Conservation (phyloP, 2,113 vertebrate species). For the Eurypyga helias region DNA sequence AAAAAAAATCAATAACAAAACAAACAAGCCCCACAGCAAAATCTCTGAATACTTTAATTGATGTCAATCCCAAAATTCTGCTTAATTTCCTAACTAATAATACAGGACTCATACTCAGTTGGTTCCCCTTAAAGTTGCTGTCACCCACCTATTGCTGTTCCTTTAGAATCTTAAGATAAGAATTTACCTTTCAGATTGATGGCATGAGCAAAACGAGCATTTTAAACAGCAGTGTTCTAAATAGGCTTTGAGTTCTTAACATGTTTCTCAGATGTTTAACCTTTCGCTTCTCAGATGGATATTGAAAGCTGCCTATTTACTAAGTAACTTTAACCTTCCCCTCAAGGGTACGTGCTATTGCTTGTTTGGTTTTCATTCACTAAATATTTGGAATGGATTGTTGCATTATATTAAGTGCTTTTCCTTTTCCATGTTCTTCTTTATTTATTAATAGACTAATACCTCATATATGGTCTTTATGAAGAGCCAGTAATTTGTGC, state of each 20-base stretch:
- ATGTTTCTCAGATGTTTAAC: neutral
- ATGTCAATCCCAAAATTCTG: neutral
- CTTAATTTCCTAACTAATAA: neutral
- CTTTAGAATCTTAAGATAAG: neutral
- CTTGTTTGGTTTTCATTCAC: conserved; percentile 44
- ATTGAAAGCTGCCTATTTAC: conserved; percentile 51
- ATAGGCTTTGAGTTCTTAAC: conserved; percentile 13
- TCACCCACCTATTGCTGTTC: neutral
- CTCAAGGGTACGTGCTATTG: neutral
- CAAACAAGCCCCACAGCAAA: fast-evolving
- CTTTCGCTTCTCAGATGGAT: neutral
- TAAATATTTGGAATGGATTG: conserved; percentile 51
- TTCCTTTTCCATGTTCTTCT: conserved; percentile 41
- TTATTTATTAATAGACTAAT: conserved; percentile 81
- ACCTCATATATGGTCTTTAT: conserved; percentile 79
- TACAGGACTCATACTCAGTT: neutral
- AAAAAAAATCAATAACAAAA: neutral
- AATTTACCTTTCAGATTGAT: conserved; percentile 25
- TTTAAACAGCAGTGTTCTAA: conserved; percentile 27
- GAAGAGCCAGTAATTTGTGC: conserved; percentile 76
- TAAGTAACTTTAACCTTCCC: conserved; percentile 37
- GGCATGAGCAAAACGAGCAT: neutral
- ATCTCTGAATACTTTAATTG: neutral
- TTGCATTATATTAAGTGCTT: conserved; percentile 55
- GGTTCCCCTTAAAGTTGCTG: neutral